Base-by-base conservation (phyloP, 2,797 vertebrate genomes). In the Vultur gryphus region DNA sequence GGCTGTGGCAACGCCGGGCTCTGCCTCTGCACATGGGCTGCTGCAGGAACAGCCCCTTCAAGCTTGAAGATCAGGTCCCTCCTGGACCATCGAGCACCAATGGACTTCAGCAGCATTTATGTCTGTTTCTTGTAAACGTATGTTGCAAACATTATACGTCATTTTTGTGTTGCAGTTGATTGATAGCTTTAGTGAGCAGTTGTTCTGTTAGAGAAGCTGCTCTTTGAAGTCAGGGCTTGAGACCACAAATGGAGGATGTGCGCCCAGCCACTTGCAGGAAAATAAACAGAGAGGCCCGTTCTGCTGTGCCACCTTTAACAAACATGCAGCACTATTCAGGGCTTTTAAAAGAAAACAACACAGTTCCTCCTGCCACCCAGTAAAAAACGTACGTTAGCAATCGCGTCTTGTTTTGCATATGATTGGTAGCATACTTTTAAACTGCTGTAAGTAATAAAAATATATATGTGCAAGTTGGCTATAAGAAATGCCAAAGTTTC, bases 391-490 rank as follows among this genome's bases (percentile, higher is more conserved):
- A 97, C 89, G 0, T 90, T 97, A 97, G 95, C 97, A 97, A 97
- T 97, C 79, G 82, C 52, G 95, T 97, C 97, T 98, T 98, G 97
- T 97, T 98, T 98, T 98, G 98, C 97, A 98, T 98, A 97, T 98
- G 98, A 98, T 98, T 98, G 98, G 98, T 98, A 98, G 98, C 98
- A 98, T 98, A 98, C 98, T 98, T 98, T 98, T 98, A 98, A 98
- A 98, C 98, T 98, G 98, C 98, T 98, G 98, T 98, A 98, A 98
- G 98, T 97, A 98, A 98, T 98, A 98, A 98, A 98, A 98, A 98
- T 98, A 98, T 98, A 98, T 98, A 97, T 98, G 98, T 98, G 98
- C 98, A 97, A 98, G 98, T 98, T 98, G 98, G 97, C 98, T 97
- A 98, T 98, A 98, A 98, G 98, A 98, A 98, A 98, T 97, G 98